Evolutionary conservation across 2,797 vertebrate species (phyloP), one percentile per base, ranked within the genome.

Genomic region (Graptemys geographica): DNA sequence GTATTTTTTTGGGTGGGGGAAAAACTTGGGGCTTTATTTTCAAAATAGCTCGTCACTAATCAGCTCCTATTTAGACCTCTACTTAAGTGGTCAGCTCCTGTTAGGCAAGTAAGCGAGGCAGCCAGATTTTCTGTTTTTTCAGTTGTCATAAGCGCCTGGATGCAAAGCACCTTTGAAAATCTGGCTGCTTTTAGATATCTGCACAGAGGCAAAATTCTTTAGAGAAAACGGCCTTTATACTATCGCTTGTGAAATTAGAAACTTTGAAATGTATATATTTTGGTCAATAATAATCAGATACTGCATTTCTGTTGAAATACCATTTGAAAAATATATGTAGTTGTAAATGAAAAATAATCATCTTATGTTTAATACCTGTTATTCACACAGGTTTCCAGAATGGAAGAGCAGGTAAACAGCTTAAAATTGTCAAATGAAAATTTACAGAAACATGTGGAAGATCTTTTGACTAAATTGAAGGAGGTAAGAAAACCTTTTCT

Each of bases 401-500:
- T 99, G 83, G 99, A 99, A 92, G 99, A 99, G 83, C 99, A 99
- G 96, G 98, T 99, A 90, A 97, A 95, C 90, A 98, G 98, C 96
- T 97, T 99, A 88, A 99, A 99, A 97, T 97, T 98, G 18, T 99
- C 99, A 31, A 99, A 99, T 96, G 99, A 99, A 81, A 98, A 99
- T 88, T 97, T 99, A 81, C 99, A 99, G 95, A 99, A 98, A 95
- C 99, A 99, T 47, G 98, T 98, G 11, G 99, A 99, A 90, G 99
- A 99, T 28, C 97, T 99, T 92, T 96, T 99, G 96, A 98, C 88
- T 95, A 99, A 99, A 97, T 97, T 99, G 41, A 99, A 99, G 98
- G 99, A 99, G 98, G 99, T 99, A 97, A 85, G 96, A 69, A 81
- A 4, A 65, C 31, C 74, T 21, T 27, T 78, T 62, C 52, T 86